Base-by-base conservation (phyloP, 2,888 invertebrate genomes). In the Trachelus tabidus region DNA sequence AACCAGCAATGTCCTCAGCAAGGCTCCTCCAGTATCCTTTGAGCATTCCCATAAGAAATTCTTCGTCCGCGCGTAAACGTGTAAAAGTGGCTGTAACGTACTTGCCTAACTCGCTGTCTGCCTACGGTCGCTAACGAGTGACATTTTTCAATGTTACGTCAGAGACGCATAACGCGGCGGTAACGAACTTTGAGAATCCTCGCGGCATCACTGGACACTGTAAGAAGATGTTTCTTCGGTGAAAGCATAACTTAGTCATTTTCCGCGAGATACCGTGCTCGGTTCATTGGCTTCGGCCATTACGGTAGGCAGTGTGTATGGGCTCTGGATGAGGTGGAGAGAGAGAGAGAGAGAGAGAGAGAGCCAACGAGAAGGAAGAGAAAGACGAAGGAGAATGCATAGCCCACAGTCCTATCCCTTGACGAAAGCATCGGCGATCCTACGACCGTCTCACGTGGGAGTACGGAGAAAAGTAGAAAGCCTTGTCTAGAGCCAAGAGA, bases 331-430 rank as follows among this genome's bases (percentile, higher is more conserved):
- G 74, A 79, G 69, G 56, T 37, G 33, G 77, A 69, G 74, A n/a
- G 37, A 23, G 79, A 79, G 69, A 77, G 33, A 71, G 33, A 75
- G 37, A 75, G 56, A 76, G 30, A 74, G 33, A 73, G 75, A 69
- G n/a, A 74, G 73, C 73, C 12, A 31, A 12, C 12, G 73, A 76
- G 68, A 31, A n/a, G 68, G 69, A 69, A 73, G 71, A 30, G 68
- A 75, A 11, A 56, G n/a, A 37, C 35, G 73, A 76, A 76, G 34
- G 77, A 78, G 79, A 86, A 83, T 84, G 84, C 56, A 56, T 9
- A 56, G 56, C 23, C 23, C 56, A 56, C 56, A 56, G 56, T 56
- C 9, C 56, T 23, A 23, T 56, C 56, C 56, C 56, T 56, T 56
- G 56, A 56, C 56, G 56, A 56, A 23, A 23, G 56, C 56, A 23